Conservation (phyloP, 2,888 invertebrate genomes). For the Platycheirus rosarum region DNA sequence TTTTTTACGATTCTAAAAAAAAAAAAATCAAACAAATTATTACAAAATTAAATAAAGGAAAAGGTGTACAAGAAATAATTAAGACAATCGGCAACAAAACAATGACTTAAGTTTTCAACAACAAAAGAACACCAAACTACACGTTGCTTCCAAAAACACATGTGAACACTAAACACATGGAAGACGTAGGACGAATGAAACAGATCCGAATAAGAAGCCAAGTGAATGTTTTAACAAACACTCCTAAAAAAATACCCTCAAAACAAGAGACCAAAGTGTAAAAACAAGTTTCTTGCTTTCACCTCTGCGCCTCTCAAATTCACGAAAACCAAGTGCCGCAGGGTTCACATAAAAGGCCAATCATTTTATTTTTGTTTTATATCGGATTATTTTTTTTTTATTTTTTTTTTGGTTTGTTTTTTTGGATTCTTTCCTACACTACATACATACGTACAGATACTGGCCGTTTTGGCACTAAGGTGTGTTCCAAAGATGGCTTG, state of each 20-base stretch:
- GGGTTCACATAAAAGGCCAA: constrained; percentile 71
- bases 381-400: constrained; percentile 43
- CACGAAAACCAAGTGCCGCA: constrained; percentile 64
- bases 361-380: constrained; percentile 65
- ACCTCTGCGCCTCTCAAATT: constrained; percentile 11
- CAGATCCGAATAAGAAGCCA: constrained; percentile 52
- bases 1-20: background rate
- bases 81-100: constrained; percentile 65
- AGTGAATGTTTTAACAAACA: constrained; percentile 58
- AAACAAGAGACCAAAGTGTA: constrained; percentile 49
- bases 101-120: constrained; percentile 42
- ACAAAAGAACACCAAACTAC: constrained; percentile 59
- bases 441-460: constrained; percentile 11
- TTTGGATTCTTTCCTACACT: background rate
- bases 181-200: constrained; percentile 33
- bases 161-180: constrained; percentile 62
- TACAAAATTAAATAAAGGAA: constrained; percentile 40
- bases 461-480: constrained; percentile 70
- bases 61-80: constrained; percentile 71
- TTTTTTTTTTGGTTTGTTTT: too few relatives aligned
- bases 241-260: constrained; percentile 2
- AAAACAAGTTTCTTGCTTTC: constrained; percentile 54
- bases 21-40: constrained; percentile 11
- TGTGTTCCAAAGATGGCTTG: constrained; percentile 58
- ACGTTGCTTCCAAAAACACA: constrained; percentile 69